Base-by-base conservation (phyloP, 2,113 vertebrate genomes). In the Halcyon malimbica region DNA sequence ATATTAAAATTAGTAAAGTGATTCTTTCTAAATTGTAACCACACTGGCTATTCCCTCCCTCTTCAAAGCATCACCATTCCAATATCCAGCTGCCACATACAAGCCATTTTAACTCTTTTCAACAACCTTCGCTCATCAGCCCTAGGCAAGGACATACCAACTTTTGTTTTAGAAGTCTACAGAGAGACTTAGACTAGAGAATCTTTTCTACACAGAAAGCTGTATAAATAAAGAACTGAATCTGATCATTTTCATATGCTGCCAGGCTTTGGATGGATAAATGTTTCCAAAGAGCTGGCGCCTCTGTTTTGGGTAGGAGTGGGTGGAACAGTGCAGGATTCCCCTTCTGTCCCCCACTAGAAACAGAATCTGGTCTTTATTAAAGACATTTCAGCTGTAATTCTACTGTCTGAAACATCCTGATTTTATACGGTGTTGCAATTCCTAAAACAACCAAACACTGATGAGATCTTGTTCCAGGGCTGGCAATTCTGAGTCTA, bases 161-260 rank as follows among this genome's bases (percentile, higher is more conserved):
- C 37, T 90, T 54, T 64, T 8, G 42, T 42, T 69, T 83, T 25
- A 57, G 15, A 83, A 91, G 26, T 24, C 75, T 71, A 35, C n/a
- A 83, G 46, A 85, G 62, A 70, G 59, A 78, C 41, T 91, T 28
- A 51, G 62, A 69, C 59, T 13, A 78, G n/a, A 28, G 54, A 63
- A 83, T 75, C 53, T 84, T 87, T 88, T 78, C 42, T 92, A 69
- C n/a, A 8, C 75, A 60, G 37, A 93, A 93, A 89, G 68, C 76
- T 93, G 71, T 87, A 64, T 94, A 96, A 94, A 96, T 78, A 96
- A 96, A 96, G 89, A 93, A 88, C 60, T 76, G 44, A 89, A 87
- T 91, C 75, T 97, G 97, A 97, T 97, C 93, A 81, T 93, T 97
- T 97, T 97, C 98, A 97, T 97, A 95, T 98, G 98, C 94, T 97